Evolutionary conservation across 2,797 vertebrate species (phyloP), one percentile per base, ranked within the genome.

Genomic region (Coreius guichenoti): DNA sequence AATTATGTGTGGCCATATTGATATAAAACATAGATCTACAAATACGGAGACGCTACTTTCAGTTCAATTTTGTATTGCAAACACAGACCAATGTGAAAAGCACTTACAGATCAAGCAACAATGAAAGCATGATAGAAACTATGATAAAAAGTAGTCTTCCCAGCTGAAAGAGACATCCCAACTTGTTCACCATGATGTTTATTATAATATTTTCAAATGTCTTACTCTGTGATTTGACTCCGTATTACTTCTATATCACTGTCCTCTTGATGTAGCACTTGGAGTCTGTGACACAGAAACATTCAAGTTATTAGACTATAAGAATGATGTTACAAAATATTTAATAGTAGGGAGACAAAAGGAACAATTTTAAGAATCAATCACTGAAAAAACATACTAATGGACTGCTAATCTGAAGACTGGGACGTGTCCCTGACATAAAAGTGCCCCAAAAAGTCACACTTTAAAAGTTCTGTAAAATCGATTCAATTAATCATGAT

Each of bases 171-270:
- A 19, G 63, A 67, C 1, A 14, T n/a, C 11, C 3, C 14, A 17
- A 5, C 14, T 31, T 31, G 31, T 21, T 68, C 17, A 68, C 14
- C 7, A 33, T 68, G 8, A 36, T 36, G 14, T 17, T 65, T 31
- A 68, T 69, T 72, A 16, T 45, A 4, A 16, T 72, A 72, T 26
- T 72, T 45, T 47, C 19, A 75, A 19, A 61, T 58, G 74, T 58
- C 93, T 94, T 92, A 94, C 93, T 90, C 87, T 90, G 87, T 1
- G 26, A 23, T 82, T 85, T 78, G 33, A 89, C 68, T 81, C n/a
- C 82, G 4, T 56, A 33, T 69, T 33, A 36, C 47, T n/a, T 93
- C 91, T 61, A 33, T 76, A 69, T 92, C 88, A n/a, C 63, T 88
- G 68, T 93, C 91, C 31, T 94, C 91, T n/a, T 92, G 92, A 31